Percentiles rank a stretch among this genome's conserved stretches.
phyloP scores from a whole-genome alignment of 1,140 invertebrate species.

The Eurosta solidaginis region DNA sequence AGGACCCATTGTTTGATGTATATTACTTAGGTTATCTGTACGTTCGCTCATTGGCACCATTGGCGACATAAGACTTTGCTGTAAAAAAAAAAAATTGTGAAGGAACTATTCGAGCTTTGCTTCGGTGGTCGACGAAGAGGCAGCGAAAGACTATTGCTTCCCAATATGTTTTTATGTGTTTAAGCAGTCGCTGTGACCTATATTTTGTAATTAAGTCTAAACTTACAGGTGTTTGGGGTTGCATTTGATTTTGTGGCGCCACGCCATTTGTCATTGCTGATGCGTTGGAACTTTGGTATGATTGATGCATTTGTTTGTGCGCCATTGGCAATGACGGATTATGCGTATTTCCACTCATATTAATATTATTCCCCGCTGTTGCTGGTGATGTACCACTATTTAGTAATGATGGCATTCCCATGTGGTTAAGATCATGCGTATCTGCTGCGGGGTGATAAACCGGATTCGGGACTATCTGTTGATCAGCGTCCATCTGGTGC shows the following conservation, averaged over 20 bases:
- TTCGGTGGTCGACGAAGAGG: no score
- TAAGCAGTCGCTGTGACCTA: neutral
- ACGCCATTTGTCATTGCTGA: neutral
- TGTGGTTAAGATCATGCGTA: constrained; percentile 50
- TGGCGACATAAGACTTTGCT: constrained; percentile 86
- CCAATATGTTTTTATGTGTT: no score
- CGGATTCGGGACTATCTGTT: constrained; percentile 69
- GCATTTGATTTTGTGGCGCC: constrained; percentile 76
- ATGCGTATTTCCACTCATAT: neutral
- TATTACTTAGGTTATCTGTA: constrained; percentile 61
- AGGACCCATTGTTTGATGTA: constrained; percentile 70
- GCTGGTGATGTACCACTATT: constrained; percentile 42
- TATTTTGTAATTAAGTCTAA: constrained; percentile 30
- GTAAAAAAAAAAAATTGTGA: constrained; percentile 41
- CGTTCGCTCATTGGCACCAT: constrained; percentile 70
- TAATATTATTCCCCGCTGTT: neutral
- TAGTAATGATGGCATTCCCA: constrained; percentile 46
- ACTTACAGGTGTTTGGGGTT: constrained; percentile 84
- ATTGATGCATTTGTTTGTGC: constrained; percentile 73
- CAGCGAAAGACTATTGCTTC: no score
- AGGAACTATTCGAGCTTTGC: neutral
- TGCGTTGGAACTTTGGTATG: constrained; percentile 64
- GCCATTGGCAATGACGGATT: constrained; percentile 50
- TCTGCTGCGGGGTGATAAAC: constrained; percentile 75
- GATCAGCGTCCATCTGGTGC: constrained; percentile 90